Percentiles rank a stretch among this genome's conserved stretches.
These are phyloP conservation scores for Hydrochoerus hydrochaeris DNA, from an alignment of 2,113 vertebrate species.

Conservation along the genomic window DNA sequence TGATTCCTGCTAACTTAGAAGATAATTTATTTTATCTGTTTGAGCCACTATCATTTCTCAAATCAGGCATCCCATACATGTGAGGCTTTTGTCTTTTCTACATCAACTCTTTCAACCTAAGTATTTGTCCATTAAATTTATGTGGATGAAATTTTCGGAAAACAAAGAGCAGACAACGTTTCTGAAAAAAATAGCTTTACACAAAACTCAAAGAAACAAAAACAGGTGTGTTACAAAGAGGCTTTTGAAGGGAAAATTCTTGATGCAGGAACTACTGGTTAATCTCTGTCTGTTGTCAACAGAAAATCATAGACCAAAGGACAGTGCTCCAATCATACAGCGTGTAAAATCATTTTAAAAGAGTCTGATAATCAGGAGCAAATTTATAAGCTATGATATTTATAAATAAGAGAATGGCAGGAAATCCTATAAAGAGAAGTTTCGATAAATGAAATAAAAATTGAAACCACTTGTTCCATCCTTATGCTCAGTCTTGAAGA, in stretches of 20 bases:
- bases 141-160: neutral
- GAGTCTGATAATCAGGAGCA: neutral
- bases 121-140: neutral
- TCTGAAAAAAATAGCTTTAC: neutral
- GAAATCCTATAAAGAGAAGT: neutral
- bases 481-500: neutral
- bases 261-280: neutral
- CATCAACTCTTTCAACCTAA: neutral
- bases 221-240: neutral
- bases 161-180: neutral
- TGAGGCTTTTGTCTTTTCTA: neutral
- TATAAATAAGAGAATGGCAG: neutral
- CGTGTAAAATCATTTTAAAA: neutral
- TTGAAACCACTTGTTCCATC: neutral
- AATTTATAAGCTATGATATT: neutral
- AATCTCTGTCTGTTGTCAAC: neutral
- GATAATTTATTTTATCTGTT: neutral
- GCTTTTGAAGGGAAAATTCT: neutral
- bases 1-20: neutral
- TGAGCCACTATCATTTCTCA: neutral
- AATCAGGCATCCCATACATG: no score
- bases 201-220: neutral
- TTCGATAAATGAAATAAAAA: neutral
- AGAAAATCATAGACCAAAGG: neutral
- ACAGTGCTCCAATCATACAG: no score